Conservation (phyloP, 1,140 invertebrate species). For the Onthophagus taurus region DNA sequence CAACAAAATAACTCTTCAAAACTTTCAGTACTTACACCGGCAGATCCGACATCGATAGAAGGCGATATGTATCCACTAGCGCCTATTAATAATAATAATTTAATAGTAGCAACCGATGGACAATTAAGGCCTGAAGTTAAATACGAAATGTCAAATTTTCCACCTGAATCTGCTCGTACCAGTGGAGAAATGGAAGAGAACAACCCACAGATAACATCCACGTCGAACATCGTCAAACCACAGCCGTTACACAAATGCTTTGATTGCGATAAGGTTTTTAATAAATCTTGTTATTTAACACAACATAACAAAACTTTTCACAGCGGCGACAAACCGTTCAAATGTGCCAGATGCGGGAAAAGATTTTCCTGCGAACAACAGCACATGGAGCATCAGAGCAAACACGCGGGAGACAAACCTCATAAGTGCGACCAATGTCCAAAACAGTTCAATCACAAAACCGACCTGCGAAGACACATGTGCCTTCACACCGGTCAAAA, state of each 20-base stretch:
- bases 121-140: conserved; percentile 21
- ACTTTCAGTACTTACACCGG: conserved; percentile 13
- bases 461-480: conserved; percentile 28
- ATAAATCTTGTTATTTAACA: conserved; percentile 77
- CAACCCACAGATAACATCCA: conserved; percentile 24
- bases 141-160: conserved; percentile 18
- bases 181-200: conserved; percentile 30
- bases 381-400: conserved; percentile 60
- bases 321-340: conserved; percentile 74
- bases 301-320: conserved; percentile 88
- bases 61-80: conserved; percentile 13
- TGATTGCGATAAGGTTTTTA: conserved; percentile 76
- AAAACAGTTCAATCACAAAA: conserved; percentile 45
- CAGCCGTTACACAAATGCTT: conserved; percentile 56
- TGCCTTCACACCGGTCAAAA: conserved; percentile 43
- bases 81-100: conserved; percentile 19
- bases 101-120: conserved; percentile 10
- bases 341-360: conserved; percentile 76
- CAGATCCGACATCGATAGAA: conserved; percentile 12
- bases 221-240: conserved; percentile 43
- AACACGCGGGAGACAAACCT: conserved; percentile 76
- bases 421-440: conserved; percentile 81
- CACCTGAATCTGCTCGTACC: conserved; percentile 27
- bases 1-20: conserved; percentile 15
- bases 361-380: conserved; percentile 81